Evolutionary conservation across 1,140 invertebrate species (phyloP).

Genomic region (Diabrotica virgifera): DNA sequence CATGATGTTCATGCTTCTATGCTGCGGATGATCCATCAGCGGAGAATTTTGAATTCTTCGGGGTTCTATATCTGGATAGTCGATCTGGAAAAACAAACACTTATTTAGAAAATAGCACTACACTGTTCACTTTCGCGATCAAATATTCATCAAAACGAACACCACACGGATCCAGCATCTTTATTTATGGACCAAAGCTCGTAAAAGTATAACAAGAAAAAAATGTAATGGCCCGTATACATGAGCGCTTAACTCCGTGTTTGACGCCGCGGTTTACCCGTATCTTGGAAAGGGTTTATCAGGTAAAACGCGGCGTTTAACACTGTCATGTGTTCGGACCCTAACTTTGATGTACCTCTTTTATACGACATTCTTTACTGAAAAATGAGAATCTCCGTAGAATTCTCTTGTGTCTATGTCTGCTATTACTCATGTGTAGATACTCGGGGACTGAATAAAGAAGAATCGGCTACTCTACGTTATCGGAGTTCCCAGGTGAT

Average conservation of each 20-base stretch:
- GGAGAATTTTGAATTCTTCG: constrained; percentile 44
- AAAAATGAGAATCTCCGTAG: constrained; percentile 5
- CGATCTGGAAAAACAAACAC: constrained; percentile 62
- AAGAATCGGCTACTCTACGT: neutral
- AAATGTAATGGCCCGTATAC: too few relatives aligned
- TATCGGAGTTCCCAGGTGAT: constrained; percentile 3
- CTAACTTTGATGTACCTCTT: constrained; percentile 6
- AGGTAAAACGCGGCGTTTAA: too few relatives aligned
- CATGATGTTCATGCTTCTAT: constrained; percentile 60
- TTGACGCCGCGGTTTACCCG: too few relatives aligned
- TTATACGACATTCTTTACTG: neutral
- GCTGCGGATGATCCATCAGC: constrained; percentile 51
- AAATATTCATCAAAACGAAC: neutral
- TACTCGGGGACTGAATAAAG: neutral
- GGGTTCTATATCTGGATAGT: constrained; percentile 72
- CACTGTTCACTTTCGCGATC: neutral
- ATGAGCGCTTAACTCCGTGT: too few relatives aligned
- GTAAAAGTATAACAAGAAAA: neutral
- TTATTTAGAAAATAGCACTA: neutral
- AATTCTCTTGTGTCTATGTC: neutral
- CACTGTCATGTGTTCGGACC: too few relatives aligned
- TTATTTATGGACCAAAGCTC: neutral
- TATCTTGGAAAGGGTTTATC: too few relatives aligned
- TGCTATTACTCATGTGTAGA: constrained; percentile 4
- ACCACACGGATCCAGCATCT: neutral